Base-by-base conservation (phyloP, 2,797 vertebrate species). In the Buceros bicornis region DNA sequence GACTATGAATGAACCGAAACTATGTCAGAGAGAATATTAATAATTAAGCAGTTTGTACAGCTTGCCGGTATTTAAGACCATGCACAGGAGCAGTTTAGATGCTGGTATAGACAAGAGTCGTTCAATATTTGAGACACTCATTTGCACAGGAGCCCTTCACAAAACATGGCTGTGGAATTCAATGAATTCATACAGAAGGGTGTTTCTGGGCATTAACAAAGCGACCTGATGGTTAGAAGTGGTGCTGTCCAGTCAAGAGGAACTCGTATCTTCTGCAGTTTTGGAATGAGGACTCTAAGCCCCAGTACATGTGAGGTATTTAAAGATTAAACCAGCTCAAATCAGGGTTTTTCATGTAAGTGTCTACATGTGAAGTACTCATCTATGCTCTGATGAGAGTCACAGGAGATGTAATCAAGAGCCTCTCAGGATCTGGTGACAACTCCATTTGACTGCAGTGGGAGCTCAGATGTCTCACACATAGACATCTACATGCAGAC, bases 211-310 rank as follows among this genome's bases (percentile, higher is more conserved):
- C 28, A 31, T 71, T 56, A 87, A 60, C 28, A 74, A 78, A 65
- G 72, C 45, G 72, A 25, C 22, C 37, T 82, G 78, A n/a, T 85
- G 84, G 57, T 90, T 76, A 51, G 31, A 96, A 93, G n/a, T 74
- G 62, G 28, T 90, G 45, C 66, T 76, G 66, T 35, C 40, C 61
- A 45, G 35, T 58, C 70, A 84, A 51, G 28, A 84, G 18, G 26
- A 66, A 81, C 16, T 14, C 6, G 11, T 2, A 22, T 69, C 77
- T 83, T 45, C 48, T 45, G n/a, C 1, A 5, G 80, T 77, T 83
- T 24, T 66, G 19, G 26, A 88, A 78, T 22, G 40, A 77, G 43
- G 20, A 56, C 47, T 65, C 26, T 43, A 67, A 67, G 26, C 29
- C 35, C 77, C 42, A 58, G n/a, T 53, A 48, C 18, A 35, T 24